Evolutionary conservation across 2,888 invertebrate genomes (phyloP), one percentile per base, ranked within the genome.

Genomic region (Leptopilina syphax): DNA sequence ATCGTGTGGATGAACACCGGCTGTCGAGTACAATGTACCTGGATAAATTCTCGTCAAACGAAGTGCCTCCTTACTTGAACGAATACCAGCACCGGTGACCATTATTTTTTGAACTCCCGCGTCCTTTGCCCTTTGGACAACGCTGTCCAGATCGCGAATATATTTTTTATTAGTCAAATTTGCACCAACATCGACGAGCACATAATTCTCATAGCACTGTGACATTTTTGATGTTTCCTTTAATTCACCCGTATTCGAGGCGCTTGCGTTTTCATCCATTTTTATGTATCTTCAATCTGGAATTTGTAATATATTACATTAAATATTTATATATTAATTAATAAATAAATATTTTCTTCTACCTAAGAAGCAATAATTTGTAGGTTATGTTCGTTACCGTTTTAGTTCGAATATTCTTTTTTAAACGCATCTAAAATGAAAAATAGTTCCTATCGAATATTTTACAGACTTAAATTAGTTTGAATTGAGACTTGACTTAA

Each of bases 101-200:
- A 98, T 97, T 82, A 98, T 96, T 93, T 98, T 98, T 92, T 97
- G 97, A 89, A 98, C 97, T 88, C 98, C 98, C 92, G 98, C 95
- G 94, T 98, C 97, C 94, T 97, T 97, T 85, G 98, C 97, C 93
- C 98, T 94, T 93, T 97, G 96, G 83, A 98, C 94, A 9, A 98
- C 98, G 81, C 96, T 96, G 93, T 98, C 98, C 91, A 98, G 94
- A 94, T 98, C 98, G 92, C 97, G 95, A 91, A 95, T 95, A 92
- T 97, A 98, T 93, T 98, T 98, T 92, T 97, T 97, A 93, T 98
- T 98, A 44, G 97, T 98, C 89, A 98, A 93, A 94, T 98, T 98
- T 81, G 98, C 97, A 88, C 98, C 98, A 85, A 97, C 96, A 93
- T 98, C 98, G 85, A 98, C 96, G 79, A 98, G 95, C 92, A 98